Conservation (phyloP, 2,113 vertebrate genomes). For the Ceuthmochares aereus region DNA sequence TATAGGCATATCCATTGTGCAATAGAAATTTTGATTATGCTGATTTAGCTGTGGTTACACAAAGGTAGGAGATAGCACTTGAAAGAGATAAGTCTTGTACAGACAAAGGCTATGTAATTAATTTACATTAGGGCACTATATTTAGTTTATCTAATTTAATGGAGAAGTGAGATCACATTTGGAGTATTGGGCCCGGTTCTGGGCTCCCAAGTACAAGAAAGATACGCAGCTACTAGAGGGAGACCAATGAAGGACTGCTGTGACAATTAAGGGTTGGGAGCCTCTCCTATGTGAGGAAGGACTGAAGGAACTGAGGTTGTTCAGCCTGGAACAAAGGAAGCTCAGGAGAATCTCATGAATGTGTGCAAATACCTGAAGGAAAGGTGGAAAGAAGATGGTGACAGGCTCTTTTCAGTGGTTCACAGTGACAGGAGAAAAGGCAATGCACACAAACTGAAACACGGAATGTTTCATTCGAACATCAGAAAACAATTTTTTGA, state of each 20-base stretch:
- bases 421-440: background rate
- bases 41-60: background rate
- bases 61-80: background rate
- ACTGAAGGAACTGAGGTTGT: background rate
- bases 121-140: background rate
- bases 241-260: rapidly evolving
- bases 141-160: background rate
- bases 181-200: background rate
- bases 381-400: background rate
- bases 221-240: background rate
- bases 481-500: background rate
- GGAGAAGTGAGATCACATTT: background rate
- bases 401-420: background rate
- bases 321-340: background rate
- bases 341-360: background rate
- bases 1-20: background rate
- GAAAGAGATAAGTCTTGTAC: background rate
- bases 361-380: background rate
- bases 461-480: background rate
- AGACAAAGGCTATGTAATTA: background rate
- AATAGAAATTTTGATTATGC: background rate
- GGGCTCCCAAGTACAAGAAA: background rate
- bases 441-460: background rate
- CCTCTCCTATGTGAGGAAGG: background rate
- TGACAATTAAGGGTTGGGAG: background rate